Evolutionary conservation across 2,113 vertebrate genomes (phyloP), one percentile per base, ranked within the genome.

Genomic region (Macrotus californicus): DNA sequence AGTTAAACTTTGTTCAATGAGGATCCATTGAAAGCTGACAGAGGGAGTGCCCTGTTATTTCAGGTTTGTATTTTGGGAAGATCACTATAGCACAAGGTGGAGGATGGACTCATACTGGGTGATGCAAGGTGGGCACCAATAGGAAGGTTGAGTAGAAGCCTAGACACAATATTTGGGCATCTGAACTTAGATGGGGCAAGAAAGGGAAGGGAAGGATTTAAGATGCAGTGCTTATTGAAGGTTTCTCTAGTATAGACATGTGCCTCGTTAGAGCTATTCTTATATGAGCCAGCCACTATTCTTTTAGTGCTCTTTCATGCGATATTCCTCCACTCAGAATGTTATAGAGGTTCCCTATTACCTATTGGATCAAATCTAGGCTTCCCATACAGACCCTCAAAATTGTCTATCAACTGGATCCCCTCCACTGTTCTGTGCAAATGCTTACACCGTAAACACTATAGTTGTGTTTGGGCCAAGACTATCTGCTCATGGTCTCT

Each of bases 1-100:
- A 48, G 31, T 0, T 76, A 48, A n/a, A 46, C 69, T 79, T 61
- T 3, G 12, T n/a, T 84, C 86, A 41, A 0, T 9, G 39, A 72
- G 46, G 70, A 43, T 10, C 52, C 41, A 24, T 1, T 19, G 8
- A 76, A 12, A 72, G 18, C 15, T 31, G 61, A 54, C 69, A 83
- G 84, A 61, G 1, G 50, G 36, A 7, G n/a, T 4, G 6, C 24
- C 24, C 1, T 1, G 7, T 10, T 0, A 0, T 69, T 31, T 54
- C 34, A 46, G 11, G 54, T 14, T 7, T 69, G 84, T 73, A 48
- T 64, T 61, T 76, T 85, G 50, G 52, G 48, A 92, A 84, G 83
- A 39, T 89, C 31, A 7, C 7, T 1, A 5, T 7, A 50, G 14
- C 54, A 6, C 69, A 34, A 19, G 5, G 4, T 70, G 66, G n/a